Conservation (phyloP, 1,140 invertebrate species). For the Eubasilissa regina region DNA sequence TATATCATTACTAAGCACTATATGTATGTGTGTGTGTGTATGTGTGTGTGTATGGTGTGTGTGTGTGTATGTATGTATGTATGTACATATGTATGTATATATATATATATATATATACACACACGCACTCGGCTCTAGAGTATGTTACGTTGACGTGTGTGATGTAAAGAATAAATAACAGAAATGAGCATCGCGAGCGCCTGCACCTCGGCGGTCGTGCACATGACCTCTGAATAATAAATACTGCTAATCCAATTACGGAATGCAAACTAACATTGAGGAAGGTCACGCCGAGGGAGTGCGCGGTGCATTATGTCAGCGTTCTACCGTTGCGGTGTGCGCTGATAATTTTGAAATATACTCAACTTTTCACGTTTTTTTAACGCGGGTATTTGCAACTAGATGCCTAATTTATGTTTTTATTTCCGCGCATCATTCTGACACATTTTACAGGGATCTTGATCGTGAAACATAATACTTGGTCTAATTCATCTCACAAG, state of each 20-base stretch:
- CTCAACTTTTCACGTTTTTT: too few species aligned
- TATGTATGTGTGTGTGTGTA: too few species aligned
- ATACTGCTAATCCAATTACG: slow-evolving; percentile 56
- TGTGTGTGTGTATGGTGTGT: too few species aligned
- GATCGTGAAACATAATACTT: too few species aligned
- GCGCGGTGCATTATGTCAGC: slow-evolving; percentile 4
- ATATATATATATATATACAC: neutral
- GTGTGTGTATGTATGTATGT: neutral
- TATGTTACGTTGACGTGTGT: slow-evolving; percentile 6
- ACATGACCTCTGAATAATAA: slow-evolving; percentile 53
- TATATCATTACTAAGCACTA: slow-evolving; percentile 17
- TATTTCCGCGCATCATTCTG: too few species aligned
- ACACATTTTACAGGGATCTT: too few species aligned
- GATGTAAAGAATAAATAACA: slow-evolving; percentile 30
- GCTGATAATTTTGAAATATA: too few species aligned
- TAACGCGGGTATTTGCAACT: too few species aligned
- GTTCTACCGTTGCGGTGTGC: neutral
- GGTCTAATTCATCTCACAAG: too few species aligned
- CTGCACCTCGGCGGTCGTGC: neutral
- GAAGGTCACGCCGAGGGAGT: slow-evolving; percentile 43
- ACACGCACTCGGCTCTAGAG: neutral
- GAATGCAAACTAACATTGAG: slow-evolving; percentile 54
- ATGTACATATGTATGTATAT: neutral
- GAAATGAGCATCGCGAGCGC: neutral
- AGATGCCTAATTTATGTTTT: too few species aligned